phyloP scores from a whole-genome alignment of 2,888 invertebrate species.

The Callinectes sapidus region DNA sequence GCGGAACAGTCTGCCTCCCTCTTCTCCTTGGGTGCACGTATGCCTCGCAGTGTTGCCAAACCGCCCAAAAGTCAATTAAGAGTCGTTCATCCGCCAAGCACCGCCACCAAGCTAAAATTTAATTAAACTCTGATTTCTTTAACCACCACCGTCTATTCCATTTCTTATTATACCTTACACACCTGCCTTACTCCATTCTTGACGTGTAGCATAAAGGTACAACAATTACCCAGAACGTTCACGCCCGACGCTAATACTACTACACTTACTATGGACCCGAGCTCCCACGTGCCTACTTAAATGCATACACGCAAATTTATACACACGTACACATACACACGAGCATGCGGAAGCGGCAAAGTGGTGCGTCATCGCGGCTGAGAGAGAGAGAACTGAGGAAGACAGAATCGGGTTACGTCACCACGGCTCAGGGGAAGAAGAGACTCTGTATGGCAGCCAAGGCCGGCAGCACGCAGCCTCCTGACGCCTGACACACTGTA shows the following conservation, averaged over 20 bases:
- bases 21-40: constrained; percentile 69
- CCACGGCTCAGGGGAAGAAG: constrained; percentile 23
- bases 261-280: neutral
- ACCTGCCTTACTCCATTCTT: neutral
- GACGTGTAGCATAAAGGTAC: neutral
- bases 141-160: constrained; percentile 33
- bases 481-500: constrained; percentile 26
- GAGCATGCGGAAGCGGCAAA: neutral
- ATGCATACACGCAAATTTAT: neutral
- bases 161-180: constrained; percentile 18
- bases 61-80: constrained; percentile 71
- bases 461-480: constrained; percentile 34
- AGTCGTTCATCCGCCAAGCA: constrained; percentile 71
- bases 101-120: constrained; percentile 68
- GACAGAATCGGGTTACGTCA: constrained; percentile 32
- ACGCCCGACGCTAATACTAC: neutral
- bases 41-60: constrained; percentile 70
- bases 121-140: constrained; percentile 65
- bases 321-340: constrained; percentile 35
- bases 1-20: constrained; percentile 38
- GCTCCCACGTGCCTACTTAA: neutral
- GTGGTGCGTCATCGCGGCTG: constrained; percentile 16
- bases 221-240: neutral
- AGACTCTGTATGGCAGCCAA: constrained; percentile 30
- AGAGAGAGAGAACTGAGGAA: constrained; percentile 21